phyloP scores from a whole-genome alignment of 1,140 invertebrate genomes.

The Solenopsis fugax region DNA sequence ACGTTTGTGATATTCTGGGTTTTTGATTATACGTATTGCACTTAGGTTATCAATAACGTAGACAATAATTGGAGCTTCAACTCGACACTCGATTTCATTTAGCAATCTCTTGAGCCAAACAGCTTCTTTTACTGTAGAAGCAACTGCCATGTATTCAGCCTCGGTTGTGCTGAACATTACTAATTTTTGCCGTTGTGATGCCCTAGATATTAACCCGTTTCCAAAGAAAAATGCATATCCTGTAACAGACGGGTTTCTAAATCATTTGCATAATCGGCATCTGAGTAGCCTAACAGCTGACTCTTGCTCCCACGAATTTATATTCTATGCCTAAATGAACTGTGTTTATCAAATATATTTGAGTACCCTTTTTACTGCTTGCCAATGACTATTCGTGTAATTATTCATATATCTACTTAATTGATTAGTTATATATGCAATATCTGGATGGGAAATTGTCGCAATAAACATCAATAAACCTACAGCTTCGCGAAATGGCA shows the following conservation, averaged over 20 bases:
- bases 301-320: neutral
- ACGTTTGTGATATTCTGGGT: no score
- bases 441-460: neutral
- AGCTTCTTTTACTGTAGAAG: neutral
- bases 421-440: neutral
- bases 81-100: no score
- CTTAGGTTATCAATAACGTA: no score
- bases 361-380: neutral
- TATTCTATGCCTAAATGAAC: no score
- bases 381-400: neutral
- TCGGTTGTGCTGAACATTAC: neutral
- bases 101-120: neutral
- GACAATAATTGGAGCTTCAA: no score
- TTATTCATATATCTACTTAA: neutral
- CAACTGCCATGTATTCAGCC: neutral
- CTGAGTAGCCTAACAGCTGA: neutral
- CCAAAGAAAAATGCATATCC: neutral
- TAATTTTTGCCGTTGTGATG: neutral
- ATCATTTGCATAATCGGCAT: neutral
- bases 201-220: neutral
- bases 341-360: no score
- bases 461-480: neutral
- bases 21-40: no score
- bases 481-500: neutral
- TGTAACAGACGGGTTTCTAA: neutral